These are phyloP conservation scores for Drosophila infuscata DNA, from an alignment of 2,888 invertebrate genomes.

Conservation along the genomic window DNA sequence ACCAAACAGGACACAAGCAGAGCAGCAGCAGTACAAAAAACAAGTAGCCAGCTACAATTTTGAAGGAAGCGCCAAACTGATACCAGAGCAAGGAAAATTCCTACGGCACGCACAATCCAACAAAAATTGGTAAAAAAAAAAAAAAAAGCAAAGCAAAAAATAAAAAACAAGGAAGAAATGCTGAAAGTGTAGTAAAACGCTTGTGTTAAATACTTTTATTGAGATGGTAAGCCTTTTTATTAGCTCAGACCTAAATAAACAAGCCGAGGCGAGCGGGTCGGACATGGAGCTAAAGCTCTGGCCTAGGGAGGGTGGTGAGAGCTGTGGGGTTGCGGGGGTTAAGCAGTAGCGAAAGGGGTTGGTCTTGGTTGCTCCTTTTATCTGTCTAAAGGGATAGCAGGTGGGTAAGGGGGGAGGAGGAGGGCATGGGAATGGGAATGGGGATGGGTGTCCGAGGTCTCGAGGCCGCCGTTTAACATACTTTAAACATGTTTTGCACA, in stretches of 20 bases:
- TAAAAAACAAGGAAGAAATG: constrained; percentile 56
- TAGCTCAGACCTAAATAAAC: constrained; percentile 81
- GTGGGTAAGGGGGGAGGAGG: neutral
- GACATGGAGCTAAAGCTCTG: constrained; percentile 46
- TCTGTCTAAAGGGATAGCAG: constrained; percentile 62
- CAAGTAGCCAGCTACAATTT: constrained; percentile 34
- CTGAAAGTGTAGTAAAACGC: constrained; percentile 82
- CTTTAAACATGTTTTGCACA: constrained; percentile 75
- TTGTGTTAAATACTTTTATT: constrained; percentile 85
- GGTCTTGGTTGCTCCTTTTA: constrained; percentile 52
- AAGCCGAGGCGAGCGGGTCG: constrained; percentile 52
- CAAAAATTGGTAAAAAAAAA: constrained; percentile 15
- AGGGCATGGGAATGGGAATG: constrained; percentile 5
- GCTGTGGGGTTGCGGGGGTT: neutral
- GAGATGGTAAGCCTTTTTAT: constrained; percentile 84
- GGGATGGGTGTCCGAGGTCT: constrained; percentile 21
- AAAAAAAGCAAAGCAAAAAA: constrained; percentile 1
- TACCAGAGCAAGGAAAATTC: constrained; percentile 57
- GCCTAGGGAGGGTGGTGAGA: neutral
- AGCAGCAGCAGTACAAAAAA: constrained; percentile 22
- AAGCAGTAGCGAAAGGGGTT: constrained; percentile 24
- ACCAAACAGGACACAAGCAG: constrained; percentile 24
- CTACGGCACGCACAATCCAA: constrained; percentile 47
- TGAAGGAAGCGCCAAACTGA: constrained; percentile 38
- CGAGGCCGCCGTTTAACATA: constrained; percentile 68